Base-by-base conservation (phyloP, 1,140 invertebrate species). In the Limonius californicus region DNA sequence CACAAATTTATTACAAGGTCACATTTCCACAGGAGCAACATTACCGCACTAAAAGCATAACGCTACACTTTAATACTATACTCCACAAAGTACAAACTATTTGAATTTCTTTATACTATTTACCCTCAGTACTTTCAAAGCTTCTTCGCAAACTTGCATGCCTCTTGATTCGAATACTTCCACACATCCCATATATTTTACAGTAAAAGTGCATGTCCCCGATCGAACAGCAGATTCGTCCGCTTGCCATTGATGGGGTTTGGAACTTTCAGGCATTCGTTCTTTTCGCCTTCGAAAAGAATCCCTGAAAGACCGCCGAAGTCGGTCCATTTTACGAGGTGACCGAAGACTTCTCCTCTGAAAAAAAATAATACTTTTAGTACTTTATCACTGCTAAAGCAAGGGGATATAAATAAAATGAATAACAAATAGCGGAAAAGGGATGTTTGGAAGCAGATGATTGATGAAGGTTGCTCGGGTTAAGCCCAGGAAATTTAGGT, bases 141-240 rank as follows among this genome's bases (percentile, higher is more conserved):
- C 97, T 79, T 98, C 95, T 79, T 99, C 98, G 82, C 98, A 99
- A 32, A 99, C 94, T 80, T 97, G 93, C 95, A 99, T 99, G 15
- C 98, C 97, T 72, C 97, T 85, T 0, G 96, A 99, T 79, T 99
- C 97, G 78, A 95, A 99, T 1, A 99, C 98, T 82, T 99, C 97
- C 0, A 98, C 94, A 80, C 95, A 97, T 65, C 98, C 98, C 71
- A 99, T 80, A 83, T 99, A 99, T 88, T 99, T 97, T 64, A 99
- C 97, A 70, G 92, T 87, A 81, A 99, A 99, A 72, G 88, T 91
- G 81, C 97, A 99, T 19, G 93, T 98, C 69, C 95, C 96, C 14
- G 91, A 89, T 35, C 96, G 82, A 61, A 99, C 97, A 53, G 94
- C 92, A 43, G 88, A 87, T 77, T 99, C 97, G 78, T 99, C 97